phyloP scores from a whole-genome alignment of 2,797 vertebrate species.

The Microchirus variegatus region DNA sequence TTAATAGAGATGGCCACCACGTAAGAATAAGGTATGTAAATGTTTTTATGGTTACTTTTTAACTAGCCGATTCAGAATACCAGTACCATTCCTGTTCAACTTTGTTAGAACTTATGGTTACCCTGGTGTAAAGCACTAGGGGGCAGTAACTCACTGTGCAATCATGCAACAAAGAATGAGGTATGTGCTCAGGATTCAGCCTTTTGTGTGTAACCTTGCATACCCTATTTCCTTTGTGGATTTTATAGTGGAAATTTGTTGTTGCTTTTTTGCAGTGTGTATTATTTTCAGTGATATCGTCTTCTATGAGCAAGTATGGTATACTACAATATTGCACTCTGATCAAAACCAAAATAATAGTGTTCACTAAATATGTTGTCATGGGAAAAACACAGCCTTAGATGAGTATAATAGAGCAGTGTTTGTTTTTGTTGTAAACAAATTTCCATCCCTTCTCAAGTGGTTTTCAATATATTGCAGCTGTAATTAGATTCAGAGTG shows the following conservation, averaged over 20 bases:
- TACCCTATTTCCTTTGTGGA: conserved; percentile 56
- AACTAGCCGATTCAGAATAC: background rate
- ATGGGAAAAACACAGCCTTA: conserved; percentile 29
- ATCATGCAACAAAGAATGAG: conserved; percentile 68
- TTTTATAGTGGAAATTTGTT: conserved; percentile 41
- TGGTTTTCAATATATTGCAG: conserved; percentile 69
- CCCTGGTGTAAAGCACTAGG: conserved; percentile 82
- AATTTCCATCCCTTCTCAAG: conserved; percentile 71
- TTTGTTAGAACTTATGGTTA: background rate
- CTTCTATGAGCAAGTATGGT: conserved; percentile 30
- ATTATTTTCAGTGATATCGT: conserved; percentile 49
- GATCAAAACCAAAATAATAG: conserved; percentile 65
- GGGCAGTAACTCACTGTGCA: conserved; percentile 89
- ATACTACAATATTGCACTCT: conserved; percentile 50
- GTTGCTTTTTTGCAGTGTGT: conserved; percentile 50
- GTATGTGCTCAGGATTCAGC: conserved; percentile 32
- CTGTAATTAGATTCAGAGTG: conserved; percentile 79
- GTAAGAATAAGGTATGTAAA: conserved; percentile 78
- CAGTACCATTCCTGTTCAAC: background rate
- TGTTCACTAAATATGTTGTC: conserved; percentile 51
- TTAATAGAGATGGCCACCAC: conserved; percentile 85
- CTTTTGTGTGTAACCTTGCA: conserved; percentile 68
- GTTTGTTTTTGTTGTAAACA: conserved; percentile 73
- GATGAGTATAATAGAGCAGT: conserved; percentile 44
- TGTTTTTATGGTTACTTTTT: conserved; percentile 3